Evolutionary conservation across 2,888 invertebrate species (phyloP).

Genomic region (Athripsodes cinereus): DNA sequence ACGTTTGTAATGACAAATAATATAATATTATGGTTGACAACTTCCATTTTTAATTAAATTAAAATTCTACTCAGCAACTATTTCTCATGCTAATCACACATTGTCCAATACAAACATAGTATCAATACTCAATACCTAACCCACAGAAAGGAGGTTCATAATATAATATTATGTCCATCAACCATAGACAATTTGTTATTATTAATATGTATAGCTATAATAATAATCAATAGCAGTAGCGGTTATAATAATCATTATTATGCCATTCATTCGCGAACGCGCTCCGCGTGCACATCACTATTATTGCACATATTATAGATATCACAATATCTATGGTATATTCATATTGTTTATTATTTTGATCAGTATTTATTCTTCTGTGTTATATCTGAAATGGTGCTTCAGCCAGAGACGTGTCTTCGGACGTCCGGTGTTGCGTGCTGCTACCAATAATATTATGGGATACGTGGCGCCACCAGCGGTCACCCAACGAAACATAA

Average conservation of each 20-base stretch:
- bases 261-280: constrained; percentile 16
- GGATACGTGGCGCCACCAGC: not conserved
- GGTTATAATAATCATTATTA: constrained; percentile 4
- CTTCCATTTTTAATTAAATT: too few relatives aligned
- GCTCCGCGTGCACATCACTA: constrained; percentile 12
- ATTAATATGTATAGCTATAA: too few relatives aligned
- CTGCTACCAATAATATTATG: too few relatives aligned
- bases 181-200: too few relatives aligned
- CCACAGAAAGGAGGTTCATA: not conserved
- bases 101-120: too few relatives aligned
- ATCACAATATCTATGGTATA: too few relatives aligned
- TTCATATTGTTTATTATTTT: not conserved
- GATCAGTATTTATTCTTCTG: not conserved
- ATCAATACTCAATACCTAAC: too few relatives aligned
- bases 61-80: too few relatives aligned
- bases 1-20: too few relatives aligned
- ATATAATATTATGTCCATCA: too few relatives aligned
- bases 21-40: too few relatives aligned
- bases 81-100: too few relatives aligned
- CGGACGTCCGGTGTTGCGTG: not conserved
- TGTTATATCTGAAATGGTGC: not conserved
- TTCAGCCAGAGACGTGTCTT: not conserved
- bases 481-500: not conserved
- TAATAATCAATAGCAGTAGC: not conserved
- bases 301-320: not conserved